A percentile compares a stretch with the other conserved stretches of the same genome.
These are phyloP conservation scores for Nasonia longicornis DNA, from an alignment of 1,140 invertebrate species.

Conservation along the genomic window DNA sequence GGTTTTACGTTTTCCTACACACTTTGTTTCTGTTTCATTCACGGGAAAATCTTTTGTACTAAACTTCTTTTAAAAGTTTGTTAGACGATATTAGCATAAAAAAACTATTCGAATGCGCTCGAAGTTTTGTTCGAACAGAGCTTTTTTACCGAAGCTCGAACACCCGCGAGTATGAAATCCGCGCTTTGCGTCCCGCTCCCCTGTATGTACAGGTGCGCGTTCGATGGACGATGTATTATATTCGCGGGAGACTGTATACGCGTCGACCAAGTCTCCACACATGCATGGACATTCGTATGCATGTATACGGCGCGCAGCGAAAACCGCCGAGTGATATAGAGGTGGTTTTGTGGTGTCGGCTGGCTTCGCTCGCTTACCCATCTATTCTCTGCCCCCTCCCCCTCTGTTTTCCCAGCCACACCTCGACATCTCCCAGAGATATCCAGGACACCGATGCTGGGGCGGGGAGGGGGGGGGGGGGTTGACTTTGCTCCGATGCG, in stretches of 20 bases:
- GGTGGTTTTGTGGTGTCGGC: conserved; percentile 56
- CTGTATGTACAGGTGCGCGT: conserved; percentile 22
- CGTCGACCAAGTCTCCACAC: not conserved
- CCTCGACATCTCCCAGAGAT: not conserved
- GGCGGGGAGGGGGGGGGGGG: too few relatives aligned
- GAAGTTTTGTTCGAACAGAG: too few relatives aligned
- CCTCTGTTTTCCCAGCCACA: not conserved
- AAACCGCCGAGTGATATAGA: conserved; percentile 60
- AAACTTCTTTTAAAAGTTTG: too few relatives aligned
- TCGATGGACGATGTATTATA: conserved; percentile 51
- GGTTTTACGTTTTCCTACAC: not conserved
- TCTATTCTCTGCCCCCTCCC: conserved; percentile 11
- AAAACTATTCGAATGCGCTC: too few relatives aligned
- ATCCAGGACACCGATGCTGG: not conserved
- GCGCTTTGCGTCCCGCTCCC: not conserved
- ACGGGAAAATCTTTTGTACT: too few relatives aligned
- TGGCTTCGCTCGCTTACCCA: conserved; percentile 14
- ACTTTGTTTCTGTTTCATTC: too few relatives aligned
- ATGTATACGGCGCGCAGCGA: not conserved
- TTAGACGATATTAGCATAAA: too few relatives aligned
- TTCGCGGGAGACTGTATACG: not conserved
- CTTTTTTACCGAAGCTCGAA: not conserved
- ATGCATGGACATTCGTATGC: not conserved
- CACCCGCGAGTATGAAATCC: not conserved
- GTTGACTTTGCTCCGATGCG: not conserved